These are phyloP conservation scores for Samia ricini DNA, from an alignment of 1,140 invertebrate genomes.

Conservation along the genomic window DNA sequence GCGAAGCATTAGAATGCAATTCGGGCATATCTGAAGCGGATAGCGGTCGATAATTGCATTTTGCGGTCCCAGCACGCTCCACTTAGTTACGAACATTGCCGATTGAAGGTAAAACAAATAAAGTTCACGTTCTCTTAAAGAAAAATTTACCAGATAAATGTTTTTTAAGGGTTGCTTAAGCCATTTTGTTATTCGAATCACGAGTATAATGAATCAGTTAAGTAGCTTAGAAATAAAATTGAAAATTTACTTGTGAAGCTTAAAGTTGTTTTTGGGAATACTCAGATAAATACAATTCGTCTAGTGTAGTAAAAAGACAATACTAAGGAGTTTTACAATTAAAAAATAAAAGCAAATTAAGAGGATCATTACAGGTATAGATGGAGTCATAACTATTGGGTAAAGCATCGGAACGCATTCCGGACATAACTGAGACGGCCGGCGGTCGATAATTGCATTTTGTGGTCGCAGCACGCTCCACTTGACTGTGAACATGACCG, in stretches of 20 bases:
- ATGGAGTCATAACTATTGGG: conserved; percentile 17
- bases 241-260: too few species aligned
- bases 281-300: too few species aligned
- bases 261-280: too few species aligned
- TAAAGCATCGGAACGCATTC: conserved; percentile 56
- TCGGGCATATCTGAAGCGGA: conserved; percentile 57
- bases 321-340: neutral
- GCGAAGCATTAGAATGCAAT: conserved; percentile 48
- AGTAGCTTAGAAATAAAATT: too few species aligned
- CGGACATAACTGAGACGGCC: conserved; percentile 58
- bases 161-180: neutral
- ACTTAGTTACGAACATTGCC: conserved; percentile 58
- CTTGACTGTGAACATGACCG: conserved; percentile 57
- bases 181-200: neutral
- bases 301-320: too few species aligned
- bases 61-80: conserved; percentile 62
- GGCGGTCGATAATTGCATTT: conserved; percentile 73
- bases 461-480: conserved; percentile 65
- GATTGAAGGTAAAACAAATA: conserved; percentile 68
- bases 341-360: neutral
- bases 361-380: too few species aligned
- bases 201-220: neutral
- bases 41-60: conserved; percentile 73
- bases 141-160: neutral
- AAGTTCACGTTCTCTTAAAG: conserved; percentile 36